Percentiles rank a stretch among this genome's conserved stretches.
Evolutionary conservation across 2,113 vertebrate genomes (phyloP).

Genomic region (Nansenia antarctica): DNA sequence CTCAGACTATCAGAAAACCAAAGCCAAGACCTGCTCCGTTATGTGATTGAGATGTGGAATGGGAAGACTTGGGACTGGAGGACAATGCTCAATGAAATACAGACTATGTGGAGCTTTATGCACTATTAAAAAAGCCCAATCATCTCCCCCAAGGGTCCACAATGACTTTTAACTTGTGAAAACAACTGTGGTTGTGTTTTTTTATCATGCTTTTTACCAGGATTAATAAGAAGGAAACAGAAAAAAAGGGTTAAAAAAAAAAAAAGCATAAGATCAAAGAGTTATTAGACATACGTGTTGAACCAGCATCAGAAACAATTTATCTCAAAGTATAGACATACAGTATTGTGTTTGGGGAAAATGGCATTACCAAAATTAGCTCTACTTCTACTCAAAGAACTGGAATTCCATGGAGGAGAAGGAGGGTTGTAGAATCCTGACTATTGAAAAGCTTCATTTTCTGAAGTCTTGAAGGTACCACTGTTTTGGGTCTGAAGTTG

Average conservation of each 20-base stretch:
- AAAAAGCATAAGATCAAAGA: neutral
- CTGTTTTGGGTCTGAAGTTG: neutral
- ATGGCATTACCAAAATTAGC: neutral
- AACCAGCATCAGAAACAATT: neutral
- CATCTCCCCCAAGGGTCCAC: neutral
- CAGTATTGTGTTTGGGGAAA: neutral
- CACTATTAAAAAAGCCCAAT: neutral
- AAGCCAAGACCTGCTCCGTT: conserved; percentile 88
- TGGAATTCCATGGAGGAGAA: neutral
- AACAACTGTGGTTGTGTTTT: neutral
- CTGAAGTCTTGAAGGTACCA: conserved; percentile 14
- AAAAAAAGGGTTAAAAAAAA: neutral
- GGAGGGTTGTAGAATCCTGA: neutral
- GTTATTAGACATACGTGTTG: neutral
- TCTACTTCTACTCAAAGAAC: neutral
- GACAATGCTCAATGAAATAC: neutral
- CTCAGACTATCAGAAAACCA: conserved; percentile 86
- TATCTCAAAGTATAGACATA: neutral
- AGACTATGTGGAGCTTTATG: neutral
- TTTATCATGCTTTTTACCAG: no score
- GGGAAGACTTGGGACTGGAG: neutral
- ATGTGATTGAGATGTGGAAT: conserved; percentile 76
- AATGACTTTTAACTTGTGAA: neutral
- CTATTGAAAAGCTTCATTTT: conserved; percentile 8
- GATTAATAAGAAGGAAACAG: no score